Percentiles rank a stretch among this genome's conserved stretches.
These are phyloP conservation scores for Zaprionus obscuricornis DNA, from an alignment of 2,888 invertebrate genomes.

Conservation along the genomic window DNA sequence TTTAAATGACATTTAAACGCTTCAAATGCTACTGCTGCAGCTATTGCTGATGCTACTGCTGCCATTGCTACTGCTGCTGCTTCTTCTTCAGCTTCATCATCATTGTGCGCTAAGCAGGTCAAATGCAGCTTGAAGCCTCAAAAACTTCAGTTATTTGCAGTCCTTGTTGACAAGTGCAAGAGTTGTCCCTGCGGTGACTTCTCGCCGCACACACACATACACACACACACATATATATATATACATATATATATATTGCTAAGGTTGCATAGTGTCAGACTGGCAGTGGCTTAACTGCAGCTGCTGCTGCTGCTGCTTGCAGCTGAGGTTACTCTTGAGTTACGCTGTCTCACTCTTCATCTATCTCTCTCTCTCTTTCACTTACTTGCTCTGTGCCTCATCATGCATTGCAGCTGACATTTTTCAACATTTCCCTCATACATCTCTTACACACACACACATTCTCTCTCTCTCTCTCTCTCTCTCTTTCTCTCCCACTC, in stretches of 20 bases:
- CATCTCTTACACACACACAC: background rate
- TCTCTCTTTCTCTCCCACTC: too few species aligned
- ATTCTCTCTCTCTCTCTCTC: too few species aligned
- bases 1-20: slow-evolving; percentile 68
- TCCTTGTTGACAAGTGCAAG: slow-evolving; percentile 64
- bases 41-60: too few species aligned
- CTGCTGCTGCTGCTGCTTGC: background rate
- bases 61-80: too few species aligned
- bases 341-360: too few species aligned
- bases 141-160: slow-evolving; percentile 26
- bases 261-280: slow-evolving; percentile 22
- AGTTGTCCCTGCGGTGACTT: slow-evolving; percentile 43
- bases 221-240: slow-evolving; percentile 1
- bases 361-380: too few species aligned
- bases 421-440: slow-evolving; percentile 32
- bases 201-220: slow-evolving; percentile 27
- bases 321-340: slow-evolving; percentile 20
- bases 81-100: too few species aligned
- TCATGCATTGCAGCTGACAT: slow-evolving; percentile 59
- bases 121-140: slow-evolving; percentile 36
- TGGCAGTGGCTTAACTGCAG: slow-evolving; percentile 14
- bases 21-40: too few species aligned
- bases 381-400: too few species aligned
- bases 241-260: background rate
- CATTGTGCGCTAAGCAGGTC: too few species aligned